These are phyloP conservation scores for Rhinophrynus dorsalis DNA, from an alignment of 2,797 vertebrate species.

Conservation along the genomic window DNA sequence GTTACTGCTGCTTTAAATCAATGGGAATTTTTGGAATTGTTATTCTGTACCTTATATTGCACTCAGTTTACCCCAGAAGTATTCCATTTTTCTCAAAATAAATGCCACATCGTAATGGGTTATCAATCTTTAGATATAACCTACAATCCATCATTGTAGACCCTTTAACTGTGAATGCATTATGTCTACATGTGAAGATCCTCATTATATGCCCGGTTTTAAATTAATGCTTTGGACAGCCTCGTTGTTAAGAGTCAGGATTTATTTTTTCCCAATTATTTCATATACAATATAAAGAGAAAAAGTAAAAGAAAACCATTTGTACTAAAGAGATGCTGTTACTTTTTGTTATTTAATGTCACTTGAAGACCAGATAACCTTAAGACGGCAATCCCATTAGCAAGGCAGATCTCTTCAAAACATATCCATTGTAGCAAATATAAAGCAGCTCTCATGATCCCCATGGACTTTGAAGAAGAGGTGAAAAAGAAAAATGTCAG, in stretches of 20 bases:
- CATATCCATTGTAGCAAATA: conserved; percentile 39
- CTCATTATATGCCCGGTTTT: background rate
- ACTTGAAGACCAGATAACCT: conserved; percentile 48
- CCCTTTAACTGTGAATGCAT: too few relatives aligned
- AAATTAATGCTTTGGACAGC: background rate
- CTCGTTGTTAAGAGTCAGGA: background rate
- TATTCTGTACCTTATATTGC: too few relatives aligned
- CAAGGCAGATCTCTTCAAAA: conserved; percentile 53
- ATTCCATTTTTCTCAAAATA: too few relatives aligned
- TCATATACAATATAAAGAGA: background rate
- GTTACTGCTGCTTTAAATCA: too few relatives aligned
- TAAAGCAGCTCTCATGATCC: conserved; percentile 47
- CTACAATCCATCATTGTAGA: too few relatives aligned
- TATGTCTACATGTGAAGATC: too few relatives aligned
- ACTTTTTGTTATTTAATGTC: conserved; percentile 44
- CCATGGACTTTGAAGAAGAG: conserved; percentile 49
- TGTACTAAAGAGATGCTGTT: conserved; percentile 1
- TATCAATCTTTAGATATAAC: too few relatives aligned
- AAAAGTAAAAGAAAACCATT: background rate
- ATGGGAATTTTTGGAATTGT: too few relatives aligned
- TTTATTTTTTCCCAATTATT: background rate
- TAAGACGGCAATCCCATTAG: conserved; percentile 51
- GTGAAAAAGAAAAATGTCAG: conserved; percentile 48
- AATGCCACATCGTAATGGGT: too few relatives aligned
- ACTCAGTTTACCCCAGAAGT: too few relatives aligned